Base-by-base conservation (phyloP, 1,140 invertebrate genomes). In the Drosophila malerkotliana region DNA sequence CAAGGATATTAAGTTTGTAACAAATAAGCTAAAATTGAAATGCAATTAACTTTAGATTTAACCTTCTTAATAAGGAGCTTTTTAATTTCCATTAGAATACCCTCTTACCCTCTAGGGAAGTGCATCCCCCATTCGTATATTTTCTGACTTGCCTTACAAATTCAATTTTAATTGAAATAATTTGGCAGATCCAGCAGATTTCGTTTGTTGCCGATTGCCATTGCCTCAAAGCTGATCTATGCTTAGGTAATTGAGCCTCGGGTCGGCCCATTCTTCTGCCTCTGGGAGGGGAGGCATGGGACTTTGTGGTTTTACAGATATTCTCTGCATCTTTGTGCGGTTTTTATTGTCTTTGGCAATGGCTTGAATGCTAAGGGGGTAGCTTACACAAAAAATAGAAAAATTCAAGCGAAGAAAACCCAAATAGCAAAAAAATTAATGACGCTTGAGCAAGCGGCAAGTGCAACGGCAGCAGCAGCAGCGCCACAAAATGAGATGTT, bases 151-250 rank as follows among this genome's bases (percentile, higher is more conserved):
- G 79, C 69, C 74, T 82, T 78, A 74, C 74, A 82, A 82, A 82
- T 82, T 82, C 64, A 66, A 82, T 82, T 82, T 82, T 82, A 82
- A 82, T 82, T 82, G 63, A 83, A 78, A 82, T 83, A 61, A 79
- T 79, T 79, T 75, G 64, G 58, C 57, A 73, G 69, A 78, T 77
- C 71, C 53, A 34, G 14, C 62, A 55, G 72, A 64, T 74, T 66
- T 74, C 14, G 26, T 28, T n/a, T 39, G 45, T 61, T 76, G 47
- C 56, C 72, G 53, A 73, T 73, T 55, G 52, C 59, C 74, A 69
- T 77, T 81, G 79, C 60, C 66, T 74, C 49, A 45, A 45, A 54
- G 69, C 68, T 39, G 64, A 49, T 61, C 52, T 45, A 26, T 47
- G 58, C 59, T 48, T 39, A 45, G 57, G 61, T 81, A 81, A 81